Percentiles rank a stretch among this genome's conserved stretches.
Conservation (phyloP, 2,888 invertebrate species). For the Caenorhabditis becei region DNA sequence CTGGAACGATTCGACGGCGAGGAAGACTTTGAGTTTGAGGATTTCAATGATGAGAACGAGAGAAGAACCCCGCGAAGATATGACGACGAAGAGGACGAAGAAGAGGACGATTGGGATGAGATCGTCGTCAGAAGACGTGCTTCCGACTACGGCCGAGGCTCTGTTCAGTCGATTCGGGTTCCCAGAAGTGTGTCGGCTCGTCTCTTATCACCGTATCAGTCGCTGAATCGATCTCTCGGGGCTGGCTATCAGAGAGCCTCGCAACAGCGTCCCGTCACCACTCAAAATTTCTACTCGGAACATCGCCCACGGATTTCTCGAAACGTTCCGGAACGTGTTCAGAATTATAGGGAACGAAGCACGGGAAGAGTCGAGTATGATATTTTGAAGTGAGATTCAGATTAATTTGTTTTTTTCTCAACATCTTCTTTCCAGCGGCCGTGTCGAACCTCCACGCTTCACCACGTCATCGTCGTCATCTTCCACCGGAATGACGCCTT, state of each 20-base stretch:
- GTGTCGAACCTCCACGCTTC: slow-evolving; percentile 8
- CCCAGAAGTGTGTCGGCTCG: slow-evolving; percentile 44
- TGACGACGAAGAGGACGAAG: neutral
- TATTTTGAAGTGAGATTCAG: slow-evolving; percentile 1
- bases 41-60: slow-evolving; percentile 11
- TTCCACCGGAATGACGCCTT: slow-evolving; percentile 24
- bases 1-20: slow-evolving; percentile 41
- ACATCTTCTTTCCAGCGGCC: neutral
- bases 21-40: slow-evolving; percentile 7
- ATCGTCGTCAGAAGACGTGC: slow-evolving; percentile 41
- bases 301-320: slow-evolving; percentile 30
- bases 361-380: slow-evolving; percentile 31
- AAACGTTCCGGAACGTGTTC: neutral
- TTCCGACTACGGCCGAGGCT: slow-evolving; percentile 6
- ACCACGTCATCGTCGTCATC: slow-evolving; percentile 15
- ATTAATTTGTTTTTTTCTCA: neutral
- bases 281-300: slow-evolving; percentile 17
- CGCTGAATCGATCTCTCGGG: slow-evolving; percentile 20
- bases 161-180: slow-evolving; percentile 53
- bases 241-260: neutral
- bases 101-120: slow-evolving; percentile 55
- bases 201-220: slow-evolving; percentile 41
- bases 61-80: neutral
- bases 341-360: neutral
- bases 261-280: neutral